Evolutionary conservation across 35 echinoderm and acorn worm species (phyloP), one percentile per base, ranked within the genome.

Genomic region (Hemicentrotus pulcherrimus): DNA sequence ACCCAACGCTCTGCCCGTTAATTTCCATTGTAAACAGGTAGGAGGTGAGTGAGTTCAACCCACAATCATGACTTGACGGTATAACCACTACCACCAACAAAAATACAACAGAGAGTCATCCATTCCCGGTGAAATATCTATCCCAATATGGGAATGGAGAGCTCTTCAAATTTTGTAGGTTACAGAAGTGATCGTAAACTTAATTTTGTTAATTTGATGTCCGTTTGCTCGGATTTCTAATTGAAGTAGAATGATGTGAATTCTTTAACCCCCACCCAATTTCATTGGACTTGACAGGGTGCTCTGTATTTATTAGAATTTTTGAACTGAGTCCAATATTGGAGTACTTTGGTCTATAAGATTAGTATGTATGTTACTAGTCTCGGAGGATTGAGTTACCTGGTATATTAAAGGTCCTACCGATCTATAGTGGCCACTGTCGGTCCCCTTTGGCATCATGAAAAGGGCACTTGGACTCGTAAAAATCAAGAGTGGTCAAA

Each of bases 101-200:
- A 78, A 4, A 78, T 70, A n/a, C 10, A 55, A 55, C 11, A 55
- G 50, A 55, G 6, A 78, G 65, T 78, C 28, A 55, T 15, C 50
- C 2, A 78, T 78, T 78, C 65, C 65, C 9, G 65, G 28, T 78
- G 65, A 78, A 78, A 55, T 55, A 55, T 55, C 65, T 78, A 28
- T n/a, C 65, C 22, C 24, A n/a, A 78, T 78, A 78, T 78, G 65
- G 9, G 65, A 78, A n/a, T 78, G 19, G 65, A 78, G 65, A 78
- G 65, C 65, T 78, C 65, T n/a, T 78, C 65, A n/a, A 78, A 22
- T 78, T 78, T 78, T 78, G 22, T 78, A 78, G 65, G 65, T 78
- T 78, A 78, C 65, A 78, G 5, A 78, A 78, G 19, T 28, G 28
- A n/a, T 78, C 65, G 28, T 78, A 78, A 78, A 78, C 65, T 78